Conservation (phyloP, 2,888 invertebrate genomes). For the Reticulitermes lucifugus region DNA sequence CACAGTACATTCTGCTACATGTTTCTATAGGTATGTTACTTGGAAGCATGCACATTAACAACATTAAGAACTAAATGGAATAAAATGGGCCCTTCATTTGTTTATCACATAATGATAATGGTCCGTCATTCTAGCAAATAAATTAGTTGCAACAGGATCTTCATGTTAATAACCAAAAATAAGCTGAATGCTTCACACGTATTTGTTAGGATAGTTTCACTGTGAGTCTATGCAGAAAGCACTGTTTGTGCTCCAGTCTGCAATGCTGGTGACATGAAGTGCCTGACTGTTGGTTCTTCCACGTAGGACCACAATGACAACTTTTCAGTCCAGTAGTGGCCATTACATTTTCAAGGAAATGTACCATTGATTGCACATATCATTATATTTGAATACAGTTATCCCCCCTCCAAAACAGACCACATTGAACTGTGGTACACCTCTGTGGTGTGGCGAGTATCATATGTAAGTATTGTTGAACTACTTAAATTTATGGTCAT, state of each 20-base stretch:
- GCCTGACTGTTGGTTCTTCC: not conserved
- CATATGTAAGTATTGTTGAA: slow-evolving; percentile 8
- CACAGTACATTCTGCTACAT: not conserved
- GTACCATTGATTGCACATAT: not conserved
- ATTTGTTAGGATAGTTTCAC: no score
- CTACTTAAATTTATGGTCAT: not conserved
- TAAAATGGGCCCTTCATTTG: slow-evolving; percentile 10
- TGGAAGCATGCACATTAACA: not conserved
- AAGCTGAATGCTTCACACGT: not conserved
- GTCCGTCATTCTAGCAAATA: slow-evolving; percentile 10
- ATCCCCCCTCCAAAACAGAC: slow-evolving; percentile 29
- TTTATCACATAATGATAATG: not conserved
- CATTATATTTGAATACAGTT: not conserved
- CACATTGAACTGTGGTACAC: not conserved
- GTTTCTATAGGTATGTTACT: not conserved
- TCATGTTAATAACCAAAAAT: not conserved
- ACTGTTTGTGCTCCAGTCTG: not conserved
- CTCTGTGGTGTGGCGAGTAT: not conserved
- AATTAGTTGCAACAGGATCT: slow-evolving; percentile 10
- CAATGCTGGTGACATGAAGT: not conserved
- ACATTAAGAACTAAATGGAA: slow-evolving; percentile 8
- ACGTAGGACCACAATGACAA: not conserved
- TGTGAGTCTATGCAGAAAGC: not conserved
- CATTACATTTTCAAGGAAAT: slow-evolving; percentile 5
- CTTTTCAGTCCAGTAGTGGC: not conserved